Conservation (phyloP, 2,888 invertebrate genomes). For the Cosmia trapezina region DNA sequence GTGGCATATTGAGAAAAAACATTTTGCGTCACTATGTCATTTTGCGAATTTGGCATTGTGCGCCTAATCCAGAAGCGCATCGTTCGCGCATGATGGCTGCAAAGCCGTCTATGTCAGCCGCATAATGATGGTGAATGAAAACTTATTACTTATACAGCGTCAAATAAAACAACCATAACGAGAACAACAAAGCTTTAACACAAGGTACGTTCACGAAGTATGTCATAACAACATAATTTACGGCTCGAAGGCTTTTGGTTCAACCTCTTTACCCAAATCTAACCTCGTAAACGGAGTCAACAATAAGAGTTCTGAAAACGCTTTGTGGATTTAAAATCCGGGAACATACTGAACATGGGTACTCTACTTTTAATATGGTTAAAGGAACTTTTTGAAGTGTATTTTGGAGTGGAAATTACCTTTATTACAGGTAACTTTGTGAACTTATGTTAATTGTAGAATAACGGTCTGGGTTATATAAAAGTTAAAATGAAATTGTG, state of each 20-base stretch:
- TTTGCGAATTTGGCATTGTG: too few species aligned
- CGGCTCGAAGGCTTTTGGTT: constrained; percentile 59
- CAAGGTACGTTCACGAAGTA: constrained; percentile 64
- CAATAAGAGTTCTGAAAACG: constrained; percentile 40
- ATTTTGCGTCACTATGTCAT: too few species aligned
- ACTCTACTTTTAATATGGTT: constrained; percentile 27
- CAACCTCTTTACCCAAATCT: constrained; percentile 60
- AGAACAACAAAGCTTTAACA: constrained; percentile 58
- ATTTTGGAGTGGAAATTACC: background rate
- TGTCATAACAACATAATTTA: constrained; percentile 73
- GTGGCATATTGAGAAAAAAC: too few species aligned
- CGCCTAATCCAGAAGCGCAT: too few species aligned
- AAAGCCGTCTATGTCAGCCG: too few species aligned
- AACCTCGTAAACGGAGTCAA: constrained; percentile 55
- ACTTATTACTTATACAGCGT: constrained; percentile 8
- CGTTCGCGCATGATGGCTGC: too few species aligned
- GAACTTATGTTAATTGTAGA: constrained; percentile 13
- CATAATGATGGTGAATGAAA: too few species aligned
- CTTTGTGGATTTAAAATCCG: constrained; percentile 53
- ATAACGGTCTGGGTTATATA: background rate
- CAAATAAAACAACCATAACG: constrained; percentile 37
- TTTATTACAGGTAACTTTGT: constrained; percentile 12
- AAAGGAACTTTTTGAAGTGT: constrained; percentile 28
- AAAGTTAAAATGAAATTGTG: background rate
- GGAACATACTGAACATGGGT: constrained; percentile 13